These are phyloP conservation scores for Acomys russatus DNA, from an alignment of 2,797 vertebrate species.

Conservation along the genomic window DNA sequence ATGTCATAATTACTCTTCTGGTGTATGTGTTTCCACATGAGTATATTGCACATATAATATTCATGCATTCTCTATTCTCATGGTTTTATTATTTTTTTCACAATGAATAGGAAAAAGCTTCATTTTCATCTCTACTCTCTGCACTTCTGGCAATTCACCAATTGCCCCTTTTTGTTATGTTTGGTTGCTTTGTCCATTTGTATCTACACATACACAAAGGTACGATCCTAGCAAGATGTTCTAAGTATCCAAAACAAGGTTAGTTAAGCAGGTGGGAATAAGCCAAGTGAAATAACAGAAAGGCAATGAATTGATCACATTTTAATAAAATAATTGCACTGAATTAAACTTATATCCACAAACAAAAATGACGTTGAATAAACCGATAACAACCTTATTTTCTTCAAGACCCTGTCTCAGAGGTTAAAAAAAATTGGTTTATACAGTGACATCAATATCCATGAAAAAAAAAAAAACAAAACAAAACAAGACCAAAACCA, in stretches of 20 bases:
- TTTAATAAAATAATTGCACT: not conserved
- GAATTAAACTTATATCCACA: not conserved
- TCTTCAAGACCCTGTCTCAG: not conserved
- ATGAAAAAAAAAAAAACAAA: not conserved
- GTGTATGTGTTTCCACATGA: not conserved
- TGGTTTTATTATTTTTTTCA: not conserved
- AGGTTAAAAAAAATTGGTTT: not conserved
- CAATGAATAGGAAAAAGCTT: not conserved
- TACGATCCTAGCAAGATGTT: not conserved
- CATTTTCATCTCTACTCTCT: not conserved
- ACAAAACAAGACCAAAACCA: not conserved
- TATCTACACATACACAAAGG: not conserved
- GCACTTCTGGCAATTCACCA: not conserved
- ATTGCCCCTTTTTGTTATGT: not conserved
- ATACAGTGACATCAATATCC: not conserved
- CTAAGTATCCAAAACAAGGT: not conserved
- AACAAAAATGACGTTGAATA: not conserved
- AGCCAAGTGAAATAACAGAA: not conserved
- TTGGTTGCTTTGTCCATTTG: not conserved
- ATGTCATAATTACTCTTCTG: not conserved
- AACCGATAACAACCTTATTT: not conserved
- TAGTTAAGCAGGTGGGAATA: not conserved
- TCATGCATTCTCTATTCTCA: not conserved
- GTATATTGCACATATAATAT: not conserved
- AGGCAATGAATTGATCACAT: not conserved